Conservation (phyloP, 2,888 invertebrate genomes). For the Epinotia nisella region DNA sequence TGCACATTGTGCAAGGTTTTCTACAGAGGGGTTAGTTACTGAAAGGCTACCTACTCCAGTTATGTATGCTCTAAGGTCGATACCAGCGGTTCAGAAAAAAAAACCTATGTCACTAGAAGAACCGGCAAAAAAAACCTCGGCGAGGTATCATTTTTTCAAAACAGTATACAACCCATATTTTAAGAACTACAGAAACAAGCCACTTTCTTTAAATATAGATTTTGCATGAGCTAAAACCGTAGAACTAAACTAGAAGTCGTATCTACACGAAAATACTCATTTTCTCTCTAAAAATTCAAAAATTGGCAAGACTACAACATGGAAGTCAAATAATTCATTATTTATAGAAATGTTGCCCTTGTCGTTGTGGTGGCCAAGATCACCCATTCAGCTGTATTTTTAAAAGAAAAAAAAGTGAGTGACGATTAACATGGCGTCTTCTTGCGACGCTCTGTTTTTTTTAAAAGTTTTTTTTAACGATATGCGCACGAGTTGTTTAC, state of each 20-base stretch:
- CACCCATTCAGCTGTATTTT: conserved; percentile 30
- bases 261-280: neutral
- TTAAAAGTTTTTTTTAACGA: conserved; percentile 5
- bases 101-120: too few relatives aligned
- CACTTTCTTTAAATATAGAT: too few relatives aligned
- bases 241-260: neutral
- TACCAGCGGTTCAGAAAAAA: too few relatives aligned
- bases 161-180: too few relatives aligned
- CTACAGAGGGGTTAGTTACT: too few relatives aligned
- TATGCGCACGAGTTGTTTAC: neutral
- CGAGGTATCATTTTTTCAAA: too few relatives aligned
- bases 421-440: conserved; percentile 18
- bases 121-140: too few relatives aligned
- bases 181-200: too few relatives aligned
- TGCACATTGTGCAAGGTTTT: too few relatives aligned
- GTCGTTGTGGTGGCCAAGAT: conserved; percentile 3
- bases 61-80: too few relatives aligned
- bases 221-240: too few relatives aligned
- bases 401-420: conserved; percentile 17
- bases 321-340: conserved; percentile 1
- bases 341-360: neutral
- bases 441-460: conserved; percentile 22
- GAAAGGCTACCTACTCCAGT: too few relatives aligned
- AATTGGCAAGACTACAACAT: conserved; percentile 5
- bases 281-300: neutral